Evolutionary conservation across 2,113 vertebrate species (phyloP).

Genomic region (Gobio gobio): DNA sequence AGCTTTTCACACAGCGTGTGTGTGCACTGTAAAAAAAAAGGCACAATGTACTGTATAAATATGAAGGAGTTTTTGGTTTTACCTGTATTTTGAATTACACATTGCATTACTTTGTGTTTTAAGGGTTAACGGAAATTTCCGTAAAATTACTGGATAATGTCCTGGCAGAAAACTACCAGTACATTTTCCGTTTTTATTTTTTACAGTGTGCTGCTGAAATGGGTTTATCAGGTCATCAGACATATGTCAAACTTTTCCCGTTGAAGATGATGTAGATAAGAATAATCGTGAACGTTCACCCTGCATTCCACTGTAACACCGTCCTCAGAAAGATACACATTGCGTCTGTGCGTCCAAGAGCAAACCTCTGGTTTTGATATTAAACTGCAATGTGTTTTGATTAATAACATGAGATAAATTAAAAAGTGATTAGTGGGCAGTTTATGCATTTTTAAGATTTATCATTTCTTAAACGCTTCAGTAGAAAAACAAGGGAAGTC

Average conservation of each 20-base stretch:
- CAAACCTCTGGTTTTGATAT: constrained; percentile 34
- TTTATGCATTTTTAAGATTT: constrained; percentile 6
- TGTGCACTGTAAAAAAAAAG: too few relatives aligned
- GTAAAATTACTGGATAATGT: too few relatives aligned
- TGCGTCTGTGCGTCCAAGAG: constrained; percentile 1
- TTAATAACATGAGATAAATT: not conserved
- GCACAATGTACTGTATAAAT: too few relatives aligned
- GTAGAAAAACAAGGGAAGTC: constrained; percentile 6
- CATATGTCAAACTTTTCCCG: constrained; percentile 54
- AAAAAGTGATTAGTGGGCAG: not conserved
- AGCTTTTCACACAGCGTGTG: not conserved
- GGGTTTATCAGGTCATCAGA: constrained; percentile 55
- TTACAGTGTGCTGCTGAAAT: constrained; percentile 22
- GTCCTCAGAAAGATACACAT: not conserved
- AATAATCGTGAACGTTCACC: constrained; percentile 48
- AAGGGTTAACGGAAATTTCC: too few relatives aligned
- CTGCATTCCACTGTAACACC: constrained; percentile 56
- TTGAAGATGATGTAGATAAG: constrained; percentile 62
- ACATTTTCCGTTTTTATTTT: too few relatives aligned
- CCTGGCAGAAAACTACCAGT: too few relatives aligned
- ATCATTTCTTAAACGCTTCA: not conserved
- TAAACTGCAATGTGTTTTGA: not conserved
- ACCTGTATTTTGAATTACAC: too few relatives aligned
- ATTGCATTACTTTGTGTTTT: too few relatives aligned
- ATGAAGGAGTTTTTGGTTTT: too few relatives aligned